phyloP scores from a whole-genome alignment of 1,140 invertebrate species.

The Phymorhynchus buccinoides region DNA sequence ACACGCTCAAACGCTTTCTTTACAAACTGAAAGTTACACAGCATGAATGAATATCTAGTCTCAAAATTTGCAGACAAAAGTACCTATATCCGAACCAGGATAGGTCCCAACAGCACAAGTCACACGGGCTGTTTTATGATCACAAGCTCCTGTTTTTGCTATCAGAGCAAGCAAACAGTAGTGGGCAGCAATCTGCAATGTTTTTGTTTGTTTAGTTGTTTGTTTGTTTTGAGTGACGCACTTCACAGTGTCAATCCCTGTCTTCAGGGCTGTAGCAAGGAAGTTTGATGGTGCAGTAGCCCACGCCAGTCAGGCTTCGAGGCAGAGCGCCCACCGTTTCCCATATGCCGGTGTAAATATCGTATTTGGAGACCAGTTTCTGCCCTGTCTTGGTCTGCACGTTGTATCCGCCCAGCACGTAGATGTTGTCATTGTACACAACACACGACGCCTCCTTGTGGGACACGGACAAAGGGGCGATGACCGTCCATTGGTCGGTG shows the following conservation, averaged over 20 bases:
- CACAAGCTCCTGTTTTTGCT: background rate
- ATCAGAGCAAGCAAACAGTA: background rate
- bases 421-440: constrained; percentile 71
- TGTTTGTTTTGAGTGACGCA: background rate
- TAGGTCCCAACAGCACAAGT: background rate
- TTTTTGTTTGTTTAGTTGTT: background rate
- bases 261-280: constrained; percentile 68
- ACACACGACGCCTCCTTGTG: constrained; percentile 74
- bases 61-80: background rate
- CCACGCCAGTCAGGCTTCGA: constrained; percentile 72
- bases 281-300: constrained; percentile 71
- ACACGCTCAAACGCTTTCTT: too few species aligned
- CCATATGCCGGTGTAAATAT: constrained; percentile 72
- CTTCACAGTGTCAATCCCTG: constrained; percentile 46
- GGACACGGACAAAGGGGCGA: constrained; percentile 78
- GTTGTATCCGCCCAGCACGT: constrained; percentile 73
- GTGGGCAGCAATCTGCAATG: background rate
- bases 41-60: too few species aligned
- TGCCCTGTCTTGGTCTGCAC: constrained; percentile 74
- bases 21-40: too few species aligned
- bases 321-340: constrained; percentile 72
- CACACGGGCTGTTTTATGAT: background rate
- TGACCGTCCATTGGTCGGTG: constrained; percentile 80
- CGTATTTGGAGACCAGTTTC: constrained; percentile 71
- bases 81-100: background rate